Conservation (phyloP, 1,140 invertebrate genomes). For the Microvelia longipes region DNA sequence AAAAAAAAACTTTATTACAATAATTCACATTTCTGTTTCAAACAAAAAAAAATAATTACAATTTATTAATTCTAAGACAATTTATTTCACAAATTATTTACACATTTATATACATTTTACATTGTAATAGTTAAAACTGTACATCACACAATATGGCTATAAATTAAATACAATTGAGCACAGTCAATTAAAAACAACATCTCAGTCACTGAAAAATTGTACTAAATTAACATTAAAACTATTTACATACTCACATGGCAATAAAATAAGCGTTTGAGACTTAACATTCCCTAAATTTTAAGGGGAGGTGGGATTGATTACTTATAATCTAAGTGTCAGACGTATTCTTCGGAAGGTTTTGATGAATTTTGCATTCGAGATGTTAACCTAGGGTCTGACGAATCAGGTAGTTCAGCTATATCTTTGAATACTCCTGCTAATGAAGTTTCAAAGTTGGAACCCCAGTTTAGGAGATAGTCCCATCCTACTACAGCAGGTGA, state of each 20-base stretch:
- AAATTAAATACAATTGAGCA: slow-evolving; percentile 5
- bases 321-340: slow-evolving; percentile 12
- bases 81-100: slow-evolving; percentile 1
- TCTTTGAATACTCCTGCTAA: slow-evolving; percentile 90
- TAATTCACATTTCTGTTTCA: not conserved
- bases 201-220: slow-evolving; percentile 7
- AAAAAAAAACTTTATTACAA: slow-evolving; percentile 2
- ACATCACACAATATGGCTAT: not conserved
- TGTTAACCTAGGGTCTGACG: slow-evolving; percentile 18
- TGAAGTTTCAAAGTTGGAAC: slow-evolving; percentile 77
- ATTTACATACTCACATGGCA: not conserved
- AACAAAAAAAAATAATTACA: slow-evolving; percentile 1
- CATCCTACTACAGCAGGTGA: slow-evolving; percentile 63
- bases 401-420: slow-evolving; percentile 79
- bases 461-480: slow-evolving; percentile 91
- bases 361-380: slow-evolving; percentile 20
- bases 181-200: slow-evolving; percentile 3
- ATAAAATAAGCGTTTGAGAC: slow-evolving; percentile 2
- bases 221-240: slow-evolving; percentile 3
- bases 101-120: not conserved
- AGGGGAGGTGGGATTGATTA: not conserved
- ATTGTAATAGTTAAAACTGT: not conserved
- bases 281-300: not conserved
- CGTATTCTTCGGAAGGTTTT: slow-evolving; percentile 25
- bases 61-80: not conserved